A percentile compares a stretch with the other conserved stretches of the same genome.
Conservation (phyloP, 2,113 vertebrate species). For the Antechinus stuartii region DNA sequence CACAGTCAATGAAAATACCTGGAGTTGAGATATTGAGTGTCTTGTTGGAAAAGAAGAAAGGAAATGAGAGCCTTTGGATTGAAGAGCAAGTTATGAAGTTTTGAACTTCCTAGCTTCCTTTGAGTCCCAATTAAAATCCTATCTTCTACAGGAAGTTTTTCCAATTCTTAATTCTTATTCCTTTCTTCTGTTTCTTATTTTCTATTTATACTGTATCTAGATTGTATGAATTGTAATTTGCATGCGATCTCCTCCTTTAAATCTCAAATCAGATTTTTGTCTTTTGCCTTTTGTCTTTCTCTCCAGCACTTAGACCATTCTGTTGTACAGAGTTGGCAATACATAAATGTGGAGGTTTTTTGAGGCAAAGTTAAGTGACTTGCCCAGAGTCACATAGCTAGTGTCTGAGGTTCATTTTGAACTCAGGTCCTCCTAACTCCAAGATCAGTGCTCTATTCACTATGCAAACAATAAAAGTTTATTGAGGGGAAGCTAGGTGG, state of each 20-base stretch:
- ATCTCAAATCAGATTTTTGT: too few species aligned
- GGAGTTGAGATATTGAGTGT: not conserved
- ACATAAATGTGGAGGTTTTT: not conserved
- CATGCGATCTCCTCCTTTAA: not conserved
- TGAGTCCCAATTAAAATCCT: not conserved
- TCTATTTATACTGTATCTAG: not conserved
- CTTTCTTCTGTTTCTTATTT: not conserved
- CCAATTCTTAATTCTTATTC: not conserved
- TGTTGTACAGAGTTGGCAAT: not conserved
- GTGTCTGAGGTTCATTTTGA: not conserved
- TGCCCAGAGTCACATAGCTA: not conserved
- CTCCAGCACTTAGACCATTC: not conserved
- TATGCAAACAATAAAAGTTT: not conserved
- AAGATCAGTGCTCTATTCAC: not conserved
- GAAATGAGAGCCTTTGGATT: not conserved
- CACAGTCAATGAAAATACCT: not conserved
- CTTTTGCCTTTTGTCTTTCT: not conserved
- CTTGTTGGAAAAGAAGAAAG: not conserved
- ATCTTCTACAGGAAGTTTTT: not conserved
- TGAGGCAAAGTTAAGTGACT: not conserved
- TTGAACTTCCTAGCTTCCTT: not conserved
- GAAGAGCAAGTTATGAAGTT: not conserved
- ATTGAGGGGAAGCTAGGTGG: not conserved
- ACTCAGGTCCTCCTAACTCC: not conserved
- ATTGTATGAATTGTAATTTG: not conserved